Percentiles rank a stretch among this genome's conserved stretches.
Evolutionary conservation across 1,140 invertebrate species (phyloP).

Genomic region (Geopemphigus sp.): DNA sequence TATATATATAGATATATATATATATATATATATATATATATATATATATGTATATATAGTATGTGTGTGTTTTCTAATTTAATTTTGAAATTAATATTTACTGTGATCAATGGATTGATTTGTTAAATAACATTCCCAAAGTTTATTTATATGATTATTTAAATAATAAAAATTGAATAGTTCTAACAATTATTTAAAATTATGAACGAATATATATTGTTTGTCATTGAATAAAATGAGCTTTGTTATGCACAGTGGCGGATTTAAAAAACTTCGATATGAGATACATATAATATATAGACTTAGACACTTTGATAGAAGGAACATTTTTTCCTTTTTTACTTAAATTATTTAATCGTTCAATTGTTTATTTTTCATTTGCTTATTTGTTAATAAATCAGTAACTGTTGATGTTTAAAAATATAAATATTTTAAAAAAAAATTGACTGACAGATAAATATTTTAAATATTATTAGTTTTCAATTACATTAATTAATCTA

Average conservation of each 20-base stretch:
- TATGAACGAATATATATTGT: background rate
- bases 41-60: background rate
- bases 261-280: background rate
- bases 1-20: no score
- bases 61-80: background rate
- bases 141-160: conserved; percentile 14
- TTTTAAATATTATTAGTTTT: background rate
- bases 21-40: no score
- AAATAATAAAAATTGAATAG: background rate
- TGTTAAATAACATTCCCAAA: conserved; percentile 36
- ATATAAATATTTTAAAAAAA: background rate
- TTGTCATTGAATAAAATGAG: background rate
- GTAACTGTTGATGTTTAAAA: background rate
- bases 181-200: background rate
- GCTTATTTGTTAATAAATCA: background rate
- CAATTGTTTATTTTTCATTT: background rate
- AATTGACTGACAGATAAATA: background rate
- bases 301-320: background rate
- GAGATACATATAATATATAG: background rate
- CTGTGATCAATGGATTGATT: conserved; percentile 15
- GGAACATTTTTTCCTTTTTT: background rate
- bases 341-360: background rate
- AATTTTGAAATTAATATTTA: background rate
- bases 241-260: background rate
- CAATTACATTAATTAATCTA: background rate